Conservation (phyloP, 1,140 invertebrate species). For the Nasonia giraulti region DNA sequence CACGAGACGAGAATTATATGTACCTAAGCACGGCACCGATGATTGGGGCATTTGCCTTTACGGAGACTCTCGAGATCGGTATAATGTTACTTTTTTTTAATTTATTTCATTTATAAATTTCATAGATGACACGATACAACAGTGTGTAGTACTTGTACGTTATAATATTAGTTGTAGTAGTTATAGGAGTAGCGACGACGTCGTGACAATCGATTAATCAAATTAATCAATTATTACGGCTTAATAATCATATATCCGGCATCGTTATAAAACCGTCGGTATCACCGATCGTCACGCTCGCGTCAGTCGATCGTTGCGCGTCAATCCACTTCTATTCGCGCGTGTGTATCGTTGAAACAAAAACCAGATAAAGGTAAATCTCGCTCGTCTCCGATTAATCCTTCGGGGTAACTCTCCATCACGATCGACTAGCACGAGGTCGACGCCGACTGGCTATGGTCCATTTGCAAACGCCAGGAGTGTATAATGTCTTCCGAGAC, state of each 20-base stretch:
- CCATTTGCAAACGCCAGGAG: slow-evolving; percentile 43
- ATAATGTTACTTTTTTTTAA: neutral
- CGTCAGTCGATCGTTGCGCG: neutral
- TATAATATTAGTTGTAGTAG: slow-evolving; percentile 19
- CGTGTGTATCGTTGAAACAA: neutral
- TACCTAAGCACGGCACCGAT: slow-evolving; percentile 14
- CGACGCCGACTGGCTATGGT: slow-evolving; percentile 24
- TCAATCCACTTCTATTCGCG: neutral
- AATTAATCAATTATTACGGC: slow-evolving; percentile 36
- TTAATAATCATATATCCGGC: slow-evolving; percentile 18
- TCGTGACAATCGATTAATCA: slow-evolving; percentile 30
- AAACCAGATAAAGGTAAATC: neutral
- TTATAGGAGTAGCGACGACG: slow-evolving; percentile 28
- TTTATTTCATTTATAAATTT: slow-evolving; percentile 37
- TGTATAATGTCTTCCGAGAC: slow-evolving; percentile 15
- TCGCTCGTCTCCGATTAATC: neutral
- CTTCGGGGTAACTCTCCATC: neutral
- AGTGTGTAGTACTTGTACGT: slow-evolving; percentile 29
- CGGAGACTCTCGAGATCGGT: slow-evolving; percentile 11
- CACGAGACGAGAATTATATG: neutral
- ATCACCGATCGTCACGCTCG: slow-evolving; percentile 2
- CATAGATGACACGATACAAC: slow-evolving; percentile 29
- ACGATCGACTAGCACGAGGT: slow-evolving; percentile 15
- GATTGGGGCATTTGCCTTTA: slow-evolving; percentile 41
- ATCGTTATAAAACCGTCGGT: slow-evolving; percentile 43